phyloP scores from a whole-genome alignment of 2,797 vertebrate species.

The Loriculus beryllinus region DNA sequence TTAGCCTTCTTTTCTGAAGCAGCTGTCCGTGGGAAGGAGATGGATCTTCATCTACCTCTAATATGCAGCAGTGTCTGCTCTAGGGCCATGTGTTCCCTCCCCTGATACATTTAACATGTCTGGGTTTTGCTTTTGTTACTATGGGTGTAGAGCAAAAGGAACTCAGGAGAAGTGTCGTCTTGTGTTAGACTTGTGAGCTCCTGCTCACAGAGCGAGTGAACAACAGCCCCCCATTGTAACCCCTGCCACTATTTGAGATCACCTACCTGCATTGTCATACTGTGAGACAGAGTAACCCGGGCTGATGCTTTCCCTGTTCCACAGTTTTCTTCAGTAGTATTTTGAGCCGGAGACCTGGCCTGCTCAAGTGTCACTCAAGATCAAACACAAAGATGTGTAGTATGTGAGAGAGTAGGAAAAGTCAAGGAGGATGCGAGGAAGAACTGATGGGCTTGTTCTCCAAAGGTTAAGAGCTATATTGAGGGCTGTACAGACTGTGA shows the following conservation, averaged over 20 bases:
- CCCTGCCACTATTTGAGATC: background rate
- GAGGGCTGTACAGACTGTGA: background rate
- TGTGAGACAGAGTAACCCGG: background rate
- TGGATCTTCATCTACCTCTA: background rate
- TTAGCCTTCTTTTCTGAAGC: background rate
- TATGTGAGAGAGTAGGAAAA: background rate
- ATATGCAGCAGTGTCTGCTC: background rate
- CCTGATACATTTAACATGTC: background rate
- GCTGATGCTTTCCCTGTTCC: background rate
- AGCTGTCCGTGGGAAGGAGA: rapidly evolving
- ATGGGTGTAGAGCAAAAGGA: background rate
- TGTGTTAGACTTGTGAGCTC: background rate
- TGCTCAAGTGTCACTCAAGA: background rate
- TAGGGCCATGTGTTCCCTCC: background rate
- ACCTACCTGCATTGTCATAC: background rate
- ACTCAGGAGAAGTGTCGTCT: background rate
- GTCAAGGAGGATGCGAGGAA: background rate
- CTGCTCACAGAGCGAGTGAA: background rate
- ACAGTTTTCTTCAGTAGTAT: background rate
- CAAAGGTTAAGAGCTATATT: background rate
- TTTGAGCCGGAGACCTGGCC: background rate
- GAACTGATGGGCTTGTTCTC: background rate
- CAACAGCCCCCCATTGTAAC: background rate
- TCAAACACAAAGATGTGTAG: background rate
- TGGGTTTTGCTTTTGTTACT: background rate